These are phyloP conservation scores for Catotricha subobsoleta DNA, from an alignment of 2,888 invertebrate genomes.

Conservation along the genomic window DNA sequence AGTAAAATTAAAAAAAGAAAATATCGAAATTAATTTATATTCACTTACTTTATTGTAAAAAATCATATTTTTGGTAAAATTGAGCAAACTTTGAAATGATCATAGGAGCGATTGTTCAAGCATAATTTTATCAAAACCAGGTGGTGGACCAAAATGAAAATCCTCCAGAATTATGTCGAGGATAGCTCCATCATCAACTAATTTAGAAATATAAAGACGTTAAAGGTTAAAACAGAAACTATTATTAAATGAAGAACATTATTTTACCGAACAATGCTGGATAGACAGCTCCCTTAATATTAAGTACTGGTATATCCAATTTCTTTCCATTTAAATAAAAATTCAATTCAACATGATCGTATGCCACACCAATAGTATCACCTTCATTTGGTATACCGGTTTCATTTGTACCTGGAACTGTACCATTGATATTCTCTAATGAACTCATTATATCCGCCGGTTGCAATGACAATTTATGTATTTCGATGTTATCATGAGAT, in stretches of 20 bases:
- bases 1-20: too few species aligned
- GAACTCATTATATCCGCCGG: constrained; percentile 20
- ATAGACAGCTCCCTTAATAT: constrained; percentile 77
- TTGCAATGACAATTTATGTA: constrained; percentile 21
- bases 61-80: neutral
- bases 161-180: constrained; percentile 85
- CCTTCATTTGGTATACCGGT: constrained; percentile 68
- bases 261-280: constrained; percentile 79
- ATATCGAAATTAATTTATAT: too few species aligned
- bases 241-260: neutral
- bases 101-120: constrained; percentile 90
- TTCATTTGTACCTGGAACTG: constrained; percentile 29
- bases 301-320: constrained; percentile 67
- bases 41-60: neutral
- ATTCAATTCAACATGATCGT: constrained; percentile 89
- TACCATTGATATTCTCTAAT: constrained; percentile 5
- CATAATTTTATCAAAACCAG: constrained; percentile 90
- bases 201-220: constrained; percentile 21
- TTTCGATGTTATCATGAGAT: constrained; percentile 63
- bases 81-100: constrained; percentile 18
- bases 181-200: constrained; percentile 96
- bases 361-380: constrained; percentile 83
- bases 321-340: constrained; percentile 86
- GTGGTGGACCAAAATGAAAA: constrained; percentile 65
- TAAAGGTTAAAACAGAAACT: neutral